These are phyloP conservation scores for Vimba vimba DNA, from an alignment of 2,113 vertebrate species.

Conservation along the genomic window DNA sequence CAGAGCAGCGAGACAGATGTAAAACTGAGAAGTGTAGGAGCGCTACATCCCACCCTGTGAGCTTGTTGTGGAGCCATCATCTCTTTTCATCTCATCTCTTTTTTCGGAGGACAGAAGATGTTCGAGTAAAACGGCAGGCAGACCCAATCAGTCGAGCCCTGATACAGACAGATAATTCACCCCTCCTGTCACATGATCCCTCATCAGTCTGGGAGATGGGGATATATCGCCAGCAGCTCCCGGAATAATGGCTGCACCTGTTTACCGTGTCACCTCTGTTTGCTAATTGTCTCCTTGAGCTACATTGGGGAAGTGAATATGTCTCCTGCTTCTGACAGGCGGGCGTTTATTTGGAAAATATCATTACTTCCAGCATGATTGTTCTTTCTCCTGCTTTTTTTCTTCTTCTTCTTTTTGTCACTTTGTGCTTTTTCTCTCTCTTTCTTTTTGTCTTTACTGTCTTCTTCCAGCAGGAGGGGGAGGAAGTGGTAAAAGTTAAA, in stretches of 20 bases:
- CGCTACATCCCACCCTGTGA: conserved; percentile 28
- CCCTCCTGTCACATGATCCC: conserved; percentile 89
- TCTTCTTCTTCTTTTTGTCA: conserved; percentile 14
- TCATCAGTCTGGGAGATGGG: conserved; percentile 92
- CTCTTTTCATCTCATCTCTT: conserved; percentile 74
- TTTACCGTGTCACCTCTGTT: conserved; percentile 99
- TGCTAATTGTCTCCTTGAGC: conserved; percentile 99
- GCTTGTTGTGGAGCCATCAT: conserved; percentile 52
- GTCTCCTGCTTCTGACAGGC: conserved; percentile 91
- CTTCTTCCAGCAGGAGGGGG: conserved; percentile 42
- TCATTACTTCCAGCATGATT: conserved; percentile 92
- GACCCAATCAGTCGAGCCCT: conserved; percentile 87
- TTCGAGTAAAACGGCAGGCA: conserved; percentile 73
- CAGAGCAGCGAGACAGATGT: conserved; percentile 23
- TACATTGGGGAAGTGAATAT: conserved; percentile 92
- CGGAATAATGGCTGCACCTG: conserved; percentile 99
- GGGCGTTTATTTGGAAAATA: conserved; percentile 93
- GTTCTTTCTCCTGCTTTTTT: conserved; percentile 78
- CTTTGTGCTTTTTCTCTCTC: conserved; percentile 14
- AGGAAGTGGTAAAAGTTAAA: conserved; percentile 75
- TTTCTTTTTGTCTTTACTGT: conserved; percentile 45
- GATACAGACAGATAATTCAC: conserved; percentile 92
- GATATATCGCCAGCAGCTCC: conserved; percentile 97
- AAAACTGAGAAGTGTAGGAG: conserved; percentile 16
- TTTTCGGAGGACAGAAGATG: conserved; percentile 76